These are phyloP conservation scores for Pseudoips prasinana DNA, from an alignment of 2,888 invertebrate species.

Conservation along the genomic window DNA sequence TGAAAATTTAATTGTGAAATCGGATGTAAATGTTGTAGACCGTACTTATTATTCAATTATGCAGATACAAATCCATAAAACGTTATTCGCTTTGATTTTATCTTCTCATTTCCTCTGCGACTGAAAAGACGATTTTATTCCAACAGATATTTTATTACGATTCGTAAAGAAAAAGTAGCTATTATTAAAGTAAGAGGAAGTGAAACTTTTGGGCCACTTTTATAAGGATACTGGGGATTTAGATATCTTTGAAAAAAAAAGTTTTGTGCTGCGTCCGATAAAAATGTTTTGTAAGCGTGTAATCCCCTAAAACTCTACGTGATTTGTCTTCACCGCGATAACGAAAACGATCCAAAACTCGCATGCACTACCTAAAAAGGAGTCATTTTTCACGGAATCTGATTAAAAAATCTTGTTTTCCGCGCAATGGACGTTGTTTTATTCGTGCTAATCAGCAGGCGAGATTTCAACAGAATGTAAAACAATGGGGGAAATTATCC, in stretches of 20 bases:
- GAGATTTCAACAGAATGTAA: conserved; percentile 33
- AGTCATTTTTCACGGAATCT: conserved; percentile 34
- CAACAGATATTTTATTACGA: conserved; percentile 25
- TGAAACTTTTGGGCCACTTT: conserved; percentile 61
- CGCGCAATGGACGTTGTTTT: conserved; percentile 5
- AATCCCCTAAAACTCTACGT: conserved; percentile 62
- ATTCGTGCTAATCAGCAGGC: conserved; percentile 33
- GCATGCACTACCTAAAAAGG: conserved; percentile 42
- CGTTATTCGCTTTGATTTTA: conserved; percentile 16
- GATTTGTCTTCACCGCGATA: conserved; percentile 67
- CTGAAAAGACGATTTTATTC: conserved; percentile 8
- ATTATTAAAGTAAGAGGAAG: conserved; percentile 57
- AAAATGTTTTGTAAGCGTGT: conserved; percentile 70
- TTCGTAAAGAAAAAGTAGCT: conserved; percentile 42
- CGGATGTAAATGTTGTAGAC: not conserved
- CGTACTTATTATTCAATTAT: conserved; percentile 6
- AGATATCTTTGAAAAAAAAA: conserved; percentile 64
- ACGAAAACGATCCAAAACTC: conserved; percentile 37
- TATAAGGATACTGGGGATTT: conserved; percentile 60
- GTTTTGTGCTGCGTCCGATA: conserved; percentile 58
- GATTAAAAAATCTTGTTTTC: conserved; percentile 10
- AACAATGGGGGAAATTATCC: conserved; percentile 44
- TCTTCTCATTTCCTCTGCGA: conserved; percentile 9
- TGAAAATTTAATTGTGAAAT: conserved; percentile 3
- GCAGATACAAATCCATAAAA: conserved; percentile 10